These are phyloP conservation scores for Episyrphus balteatus DNA, from an alignment of 1,140 invertebrate species.

Conservation along the genomic window DNA sequence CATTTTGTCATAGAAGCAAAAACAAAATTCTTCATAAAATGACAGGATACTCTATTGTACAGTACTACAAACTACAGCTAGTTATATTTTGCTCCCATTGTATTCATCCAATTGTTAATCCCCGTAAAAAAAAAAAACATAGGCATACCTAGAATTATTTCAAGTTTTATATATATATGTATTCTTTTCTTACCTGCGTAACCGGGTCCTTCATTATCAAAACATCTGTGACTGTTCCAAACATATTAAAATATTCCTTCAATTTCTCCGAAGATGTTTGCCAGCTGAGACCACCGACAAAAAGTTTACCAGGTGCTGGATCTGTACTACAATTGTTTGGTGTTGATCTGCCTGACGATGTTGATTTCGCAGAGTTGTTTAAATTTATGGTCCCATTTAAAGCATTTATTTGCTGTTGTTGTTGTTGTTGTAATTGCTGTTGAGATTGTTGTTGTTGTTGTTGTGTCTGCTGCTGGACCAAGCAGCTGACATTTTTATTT, in stretches of 20 bases:
- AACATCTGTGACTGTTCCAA: constrained; percentile 82
- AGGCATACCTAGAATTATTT: no score
- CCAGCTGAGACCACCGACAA: constrained; percentile 84
- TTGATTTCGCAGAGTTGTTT: constrained; percentile 9
- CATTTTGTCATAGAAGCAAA: no score
- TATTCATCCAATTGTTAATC: no score
- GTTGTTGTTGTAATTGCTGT: constrained; percentile 11
- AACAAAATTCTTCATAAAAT: no score
- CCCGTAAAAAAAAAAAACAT: no score
- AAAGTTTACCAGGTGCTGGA: constrained; percentile 77
- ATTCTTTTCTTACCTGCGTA: constrained; percentile 59
- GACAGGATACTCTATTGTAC: no score
- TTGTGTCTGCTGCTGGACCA: background rate
- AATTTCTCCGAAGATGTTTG: constrained; percentile 84
- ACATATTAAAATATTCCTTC: constrained; percentile 82
- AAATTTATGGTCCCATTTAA: background rate
- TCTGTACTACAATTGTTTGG: constrained; percentile 50
- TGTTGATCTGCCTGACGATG: constrained; percentile 61
- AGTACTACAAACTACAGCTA: no score
- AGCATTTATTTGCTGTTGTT: constrained; percentile 11
- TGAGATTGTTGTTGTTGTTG: constrained; percentile 9
- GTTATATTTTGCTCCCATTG: no score
- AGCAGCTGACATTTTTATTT: no score
- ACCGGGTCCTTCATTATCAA: constrained; percentile 90
- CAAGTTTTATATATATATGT: no score